Evolutionary conservation across 1,140 invertebrate species (phyloP), one percentile per base, ranked within the genome.

Genomic region (Brachionus asplanchnoidis): DNA sequence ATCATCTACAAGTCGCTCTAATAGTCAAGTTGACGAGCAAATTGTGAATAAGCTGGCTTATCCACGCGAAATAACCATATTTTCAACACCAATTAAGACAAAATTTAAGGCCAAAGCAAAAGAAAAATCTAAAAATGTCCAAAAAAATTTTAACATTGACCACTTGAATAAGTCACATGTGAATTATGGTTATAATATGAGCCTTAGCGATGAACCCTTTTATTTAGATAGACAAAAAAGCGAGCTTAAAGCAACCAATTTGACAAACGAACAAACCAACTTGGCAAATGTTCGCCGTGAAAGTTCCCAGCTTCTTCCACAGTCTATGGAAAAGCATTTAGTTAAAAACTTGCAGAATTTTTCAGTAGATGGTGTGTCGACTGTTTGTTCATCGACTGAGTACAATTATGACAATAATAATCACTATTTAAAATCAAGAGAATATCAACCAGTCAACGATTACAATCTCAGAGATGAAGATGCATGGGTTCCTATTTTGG

Each of bases 401-500:
- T 77, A 46, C 50, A 77, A 46, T 14, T 40, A 82, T 68, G 36
- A 44, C 53, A 82, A 80, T 50, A 36, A 82, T 20, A 20, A 12
- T 82, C 20, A 82, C 65, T 60, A 32, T 65, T 20, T 28, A 68
- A 42, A 65, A n/a, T 60, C 79, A n/a, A 82, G 20, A 65, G 77
- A 80, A 53, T 53, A 53, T 53, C 28, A 78, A 23, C 11, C 44
- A 20, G 32, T 36, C 40, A 23, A 36, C 20, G 77, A 80, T 17
- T 80, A 80, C 56, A 60, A 56, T 80, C 32, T 80, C 11, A 60
- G 9, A 82, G 79, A 82, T 12, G 79, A 82, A 82, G 79, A 82
- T 68, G 79, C 79, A 44, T 82, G 79, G 79, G 12, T 82, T 36
- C 79, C 79, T 44, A 82, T 82, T 65, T 82, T 82, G 42, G 65